Evolutionary conservation across 2,888 invertebrate species (phyloP).

Genomic region (Exocentrus adspersus): DNA sequence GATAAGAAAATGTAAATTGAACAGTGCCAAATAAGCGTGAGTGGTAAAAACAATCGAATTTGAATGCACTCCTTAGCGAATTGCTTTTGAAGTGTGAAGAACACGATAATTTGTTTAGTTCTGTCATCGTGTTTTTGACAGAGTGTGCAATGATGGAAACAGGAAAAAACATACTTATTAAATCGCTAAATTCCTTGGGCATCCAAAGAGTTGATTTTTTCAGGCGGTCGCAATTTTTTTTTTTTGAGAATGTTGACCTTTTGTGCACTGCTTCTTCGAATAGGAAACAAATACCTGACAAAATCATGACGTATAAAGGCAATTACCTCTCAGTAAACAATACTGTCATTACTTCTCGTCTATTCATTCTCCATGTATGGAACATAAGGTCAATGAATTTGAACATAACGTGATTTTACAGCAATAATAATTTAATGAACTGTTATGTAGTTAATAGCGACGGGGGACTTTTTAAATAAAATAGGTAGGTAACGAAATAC

Average conservation of each 20-base stretch:
- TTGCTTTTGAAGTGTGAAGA: neutral
- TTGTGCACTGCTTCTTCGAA: no score
- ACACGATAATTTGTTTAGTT: neutral
- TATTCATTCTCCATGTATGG: constrained; percentile 11
- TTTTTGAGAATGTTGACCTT: no score
- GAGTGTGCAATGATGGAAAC: no score
- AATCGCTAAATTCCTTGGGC: no score
- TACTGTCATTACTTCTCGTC: constrained; percentile 5
- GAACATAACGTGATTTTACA: constrained; percentile 15
- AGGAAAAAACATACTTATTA: no score
- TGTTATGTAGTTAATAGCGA: constrained; percentile 11
- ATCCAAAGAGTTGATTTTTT: no score
- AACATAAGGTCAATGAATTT: constrained; percentile 25
- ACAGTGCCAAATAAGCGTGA: constrained; percentile 18
- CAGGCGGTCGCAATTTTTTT: no score
- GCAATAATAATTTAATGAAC: constrained; percentile 8
- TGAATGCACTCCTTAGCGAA: constrained; percentile 1
- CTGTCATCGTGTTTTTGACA: no score
- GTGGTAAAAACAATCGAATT: constrained; percentile 18
- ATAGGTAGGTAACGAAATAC: constrained; percentile 10
- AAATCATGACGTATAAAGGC: constrained; percentile 13
- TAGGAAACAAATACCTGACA: constrained; percentile 7
- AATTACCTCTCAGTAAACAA: constrained; percentile 9
- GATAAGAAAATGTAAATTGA: constrained; percentile 18
- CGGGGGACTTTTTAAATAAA: neutral